Base-by-base conservation (phyloP, 1,140 invertebrate species). In the Cydia pomonella region DNA sequence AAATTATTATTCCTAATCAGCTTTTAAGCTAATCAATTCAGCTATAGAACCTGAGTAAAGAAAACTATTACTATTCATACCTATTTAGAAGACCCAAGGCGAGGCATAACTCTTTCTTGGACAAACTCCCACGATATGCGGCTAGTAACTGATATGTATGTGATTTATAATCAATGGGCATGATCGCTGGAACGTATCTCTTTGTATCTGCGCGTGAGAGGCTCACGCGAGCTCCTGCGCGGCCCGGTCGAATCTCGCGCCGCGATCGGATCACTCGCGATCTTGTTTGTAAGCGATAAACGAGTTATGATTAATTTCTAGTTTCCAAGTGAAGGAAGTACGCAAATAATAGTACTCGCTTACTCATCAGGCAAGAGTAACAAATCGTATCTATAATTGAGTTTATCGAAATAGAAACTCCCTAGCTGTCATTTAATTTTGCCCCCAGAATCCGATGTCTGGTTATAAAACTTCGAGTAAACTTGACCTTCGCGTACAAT, bases 151-250 rank as follows among this genome's bases (percentile, higher is more conserved):
- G 84, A 88, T 88, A 88, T 80, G 80, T 81, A 83, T 79, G 81
- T 87, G 86, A 88, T 87, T 82, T 82, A 80, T 83, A 89, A 90
- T 90, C 88, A 84, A 77, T 83, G 83, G 84, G 84, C 84, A 86
- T 85, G 85, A 90, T 90, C 88, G 82, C 76, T 76, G 82, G 82
- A 74, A 78, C 77, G 77, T 85, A 87, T 88, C 84, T 86, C 81
- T 86, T 82, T 83, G 79, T 82, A 85, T 84, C 82, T 76, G 77
- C 74, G 75, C 76, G 73, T 77, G 77, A 79, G 78, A 72, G 16
- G 78, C 80, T 83, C 85, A 87, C 85, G 85, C 83, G 76, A 83
- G 64, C 75, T 62, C 64, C 66, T 23, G 73, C 79, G 44, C 76
- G 71, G 76, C 73, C 78, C 79, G 77, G 77, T 76, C 78, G 76